Base-by-base conservation (phyloP, 92 coral and sea anemone genomes). In the Palythoa grandiflora region DNA sequence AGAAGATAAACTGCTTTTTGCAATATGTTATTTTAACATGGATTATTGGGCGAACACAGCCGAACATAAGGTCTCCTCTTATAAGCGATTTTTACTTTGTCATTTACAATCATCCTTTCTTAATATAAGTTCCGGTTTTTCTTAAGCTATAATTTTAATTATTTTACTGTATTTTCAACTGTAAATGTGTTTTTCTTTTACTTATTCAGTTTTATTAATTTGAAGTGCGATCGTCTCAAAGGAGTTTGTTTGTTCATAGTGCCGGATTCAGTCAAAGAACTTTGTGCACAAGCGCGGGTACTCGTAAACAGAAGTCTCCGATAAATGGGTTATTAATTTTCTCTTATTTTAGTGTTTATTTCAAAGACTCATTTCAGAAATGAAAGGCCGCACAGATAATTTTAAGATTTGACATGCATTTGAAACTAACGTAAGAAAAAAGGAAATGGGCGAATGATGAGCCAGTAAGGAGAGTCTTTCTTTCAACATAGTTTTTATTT, bases 361-460 rank as follows among this genome's bases (percentile, higher is more conserved):
- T n/a, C n/a, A 6, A 11, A 74, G 39, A 19, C 14, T 10, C 66
- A 54, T 63, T 78, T 57, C 50, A 54, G 50, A 20, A 35, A 38
- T n/a, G 37, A 65, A 81, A 68, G 73, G 14, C 86, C 75, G 61
- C 48, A 35, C 19, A 48, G 7, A 50, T 35, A 81, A 66, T 40
- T 65, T 39, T 60, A 81, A 20, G 76, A 13, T 47, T 81, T 81
- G 86, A 81, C 86, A 81, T 12, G 57, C 61, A 2, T 53, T 44
- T 65, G 86, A 79, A 81, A 65, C 86, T 48, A 68, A 44, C 75
- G 71, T 66, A 66, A 63, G 86, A 53, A 40, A 21, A 35, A 81
- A 81, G 60, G 47, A 61, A 65, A 66, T 50, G 15, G 66, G 37
- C 75, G 55, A 47, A 47, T 81, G 57, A 47, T 81, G 53, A 16